Conservation (phyloP, 1,140 invertebrate species). For the Stenopsyche tienmushanensis region DNA sequence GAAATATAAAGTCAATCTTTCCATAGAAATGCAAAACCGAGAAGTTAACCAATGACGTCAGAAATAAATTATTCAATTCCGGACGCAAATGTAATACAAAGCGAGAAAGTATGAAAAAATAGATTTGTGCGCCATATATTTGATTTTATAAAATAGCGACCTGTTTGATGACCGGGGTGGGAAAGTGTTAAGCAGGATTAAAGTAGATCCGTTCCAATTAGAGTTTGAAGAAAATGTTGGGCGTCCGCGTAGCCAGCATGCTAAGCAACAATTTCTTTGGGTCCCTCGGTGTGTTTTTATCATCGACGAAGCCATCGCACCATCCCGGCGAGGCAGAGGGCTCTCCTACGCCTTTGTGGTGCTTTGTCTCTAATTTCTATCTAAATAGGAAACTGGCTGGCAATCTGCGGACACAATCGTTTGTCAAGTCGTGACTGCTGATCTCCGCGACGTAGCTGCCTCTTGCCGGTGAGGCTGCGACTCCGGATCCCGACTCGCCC, state of each 20-base stretch:
- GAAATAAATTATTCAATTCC: too few species aligned
- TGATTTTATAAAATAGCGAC: too few species aligned
- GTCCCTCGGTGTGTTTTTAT: constrained; percentile 23
- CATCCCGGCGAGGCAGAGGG: constrained; percentile 14
- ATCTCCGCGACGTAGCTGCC: constrained; percentile 19
- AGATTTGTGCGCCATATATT: too few species aligned
- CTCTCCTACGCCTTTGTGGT: constrained; percentile 30
- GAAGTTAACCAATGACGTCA: too few species aligned
- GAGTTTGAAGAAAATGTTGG: too few species aligned
- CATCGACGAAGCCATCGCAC: constrained; percentile 23
- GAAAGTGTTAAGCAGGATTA: too few species aligned
- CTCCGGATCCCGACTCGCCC: constrained; percentile 11
- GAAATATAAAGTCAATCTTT: too few species aligned
- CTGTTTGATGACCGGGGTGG: too few species aligned
- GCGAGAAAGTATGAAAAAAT: too few species aligned
- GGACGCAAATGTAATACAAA: too few species aligned
- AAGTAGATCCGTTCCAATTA: too few species aligned
- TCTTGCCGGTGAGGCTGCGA: not conserved
- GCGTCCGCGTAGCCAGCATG: not conserved
- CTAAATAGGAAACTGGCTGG: constrained; percentile 29
- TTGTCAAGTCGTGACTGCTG: constrained; percentile 31
- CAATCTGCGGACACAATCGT: constrained; percentile 35
- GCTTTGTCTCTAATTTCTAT: constrained; percentile 36
- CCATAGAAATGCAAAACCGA: too few species aligned
- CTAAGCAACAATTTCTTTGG: constrained; percentile 18